These are phyloP conservation scores for Phymorhynchus buccinoides DNA, from an alignment of 1,140 invertebrate species.

Conservation along the genomic window DNA sequence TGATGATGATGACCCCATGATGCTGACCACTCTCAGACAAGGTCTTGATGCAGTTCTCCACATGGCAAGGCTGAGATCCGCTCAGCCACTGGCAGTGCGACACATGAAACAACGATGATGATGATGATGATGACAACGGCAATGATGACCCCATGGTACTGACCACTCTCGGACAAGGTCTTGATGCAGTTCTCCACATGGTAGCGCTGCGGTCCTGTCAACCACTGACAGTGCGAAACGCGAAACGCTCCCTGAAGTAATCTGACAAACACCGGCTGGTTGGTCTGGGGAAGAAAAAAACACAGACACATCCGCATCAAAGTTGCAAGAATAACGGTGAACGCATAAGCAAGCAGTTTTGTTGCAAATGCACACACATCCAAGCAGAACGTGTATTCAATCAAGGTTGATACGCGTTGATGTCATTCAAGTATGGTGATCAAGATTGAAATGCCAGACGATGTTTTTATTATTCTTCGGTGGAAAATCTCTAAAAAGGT, in stretches of 20 bases:
- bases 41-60: constrained; percentile 95
- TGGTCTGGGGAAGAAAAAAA: constrained; percentile 81
- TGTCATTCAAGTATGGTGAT: no score
- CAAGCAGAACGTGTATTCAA: no score
- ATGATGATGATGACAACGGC: background rate
- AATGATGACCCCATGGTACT: background rate
- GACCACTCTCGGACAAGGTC: constrained; percentile 92
- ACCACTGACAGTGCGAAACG: constrained; percentile 91
- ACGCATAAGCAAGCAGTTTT: no score
- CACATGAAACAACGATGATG: constrained; percentile 80
- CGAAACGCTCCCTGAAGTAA: constrained; percentile 92
- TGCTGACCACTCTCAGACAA: constrained; percentile 89
- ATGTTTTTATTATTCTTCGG: no score
- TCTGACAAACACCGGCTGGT: constrained; percentile 95
- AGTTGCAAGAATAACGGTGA: constrained; percentile 31
- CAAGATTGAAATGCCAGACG: no score
- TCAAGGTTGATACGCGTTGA: no score
- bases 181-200: constrained; percentile 96
- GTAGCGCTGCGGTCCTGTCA: constrained; percentile 88
- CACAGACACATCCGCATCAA: background rate
- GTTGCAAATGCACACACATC: no score
- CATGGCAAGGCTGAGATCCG: constrained; percentile 89
- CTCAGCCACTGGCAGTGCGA: constrained; percentile 92
- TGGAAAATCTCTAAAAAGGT: no score
- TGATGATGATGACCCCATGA: no score